phyloP scores from a whole-genome alignment of 1,140 invertebrate genomes.

The Sinella curviseta region DNA sequence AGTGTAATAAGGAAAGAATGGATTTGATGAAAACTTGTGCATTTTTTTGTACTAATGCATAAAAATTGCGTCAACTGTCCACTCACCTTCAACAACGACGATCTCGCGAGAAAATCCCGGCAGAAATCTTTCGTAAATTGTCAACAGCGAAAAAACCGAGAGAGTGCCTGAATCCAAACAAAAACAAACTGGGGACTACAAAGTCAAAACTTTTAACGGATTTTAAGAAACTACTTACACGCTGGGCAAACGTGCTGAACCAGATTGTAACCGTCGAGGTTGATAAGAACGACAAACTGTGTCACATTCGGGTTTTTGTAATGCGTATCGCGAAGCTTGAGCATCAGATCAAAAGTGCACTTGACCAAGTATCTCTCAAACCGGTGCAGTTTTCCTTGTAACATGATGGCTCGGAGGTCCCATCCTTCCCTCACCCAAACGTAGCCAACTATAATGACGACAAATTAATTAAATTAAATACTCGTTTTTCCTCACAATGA shows the following conservation, averaged over 20 bases:
- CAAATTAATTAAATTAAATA: neutral
- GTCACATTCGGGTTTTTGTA: too few relatives aligned
- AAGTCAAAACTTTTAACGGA: too few relatives aligned
- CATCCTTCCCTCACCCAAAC: neutral
- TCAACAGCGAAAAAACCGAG: neutral
- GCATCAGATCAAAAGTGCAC: too few relatives aligned
- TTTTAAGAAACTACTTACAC: too few relatives aligned
- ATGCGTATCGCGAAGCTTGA: too few relatives aligned
- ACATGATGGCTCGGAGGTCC: neutral
- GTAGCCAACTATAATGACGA: neutral
- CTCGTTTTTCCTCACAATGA: neutral
- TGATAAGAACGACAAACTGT: neutral
- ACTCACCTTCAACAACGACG: neutral
- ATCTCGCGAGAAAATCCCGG: neutral
- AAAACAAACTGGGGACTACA: too few relatives aligned
- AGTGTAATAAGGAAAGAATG: neutral
- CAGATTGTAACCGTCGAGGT: neutral
- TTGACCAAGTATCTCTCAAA: neutral
- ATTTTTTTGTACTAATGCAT: too few relatives aligned
- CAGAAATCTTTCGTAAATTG: neutral
- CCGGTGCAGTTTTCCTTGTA: neutral
- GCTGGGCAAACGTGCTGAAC: neutral
- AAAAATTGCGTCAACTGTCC: too few relatives aligned
- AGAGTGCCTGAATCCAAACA: neutral
- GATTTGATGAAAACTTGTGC: neutral